Base-by-base conservation (phyloP, 2,888 invertebrate species). In the Drosophila mercatorum region DNA sequence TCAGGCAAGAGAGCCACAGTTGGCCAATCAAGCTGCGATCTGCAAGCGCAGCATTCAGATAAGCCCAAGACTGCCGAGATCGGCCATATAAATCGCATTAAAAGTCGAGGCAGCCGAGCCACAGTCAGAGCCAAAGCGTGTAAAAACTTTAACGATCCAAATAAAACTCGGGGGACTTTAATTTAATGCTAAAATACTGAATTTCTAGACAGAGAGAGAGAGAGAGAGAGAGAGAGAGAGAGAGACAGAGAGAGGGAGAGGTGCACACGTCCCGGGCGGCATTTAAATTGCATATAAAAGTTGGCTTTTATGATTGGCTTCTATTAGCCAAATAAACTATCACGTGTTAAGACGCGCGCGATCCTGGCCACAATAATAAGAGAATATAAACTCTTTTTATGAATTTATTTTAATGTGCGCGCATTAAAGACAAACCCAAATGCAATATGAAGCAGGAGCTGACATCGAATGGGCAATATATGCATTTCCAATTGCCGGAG, bases 291-390 rank as follows among this genome's bases (percentile, higher is more conserved):
- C 82, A 65, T 67, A 83, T 85, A 84, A 86, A 85, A 86, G 73
- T 71, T 79, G 81, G 75, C 81, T 86, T 85, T 86, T 81, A 84
- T 84, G 84, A 68, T 77, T 68, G 73, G 77, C 82, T 86, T 86
- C 84, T 86, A 86, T 84, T 86, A 77, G 84, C 84, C 49, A 74
- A 82, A 82, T 85, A 83, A 86, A 86, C 86, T 86, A 84, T 83
- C 66, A 86, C 72, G 84, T 82, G 83, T 77, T 86, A 72, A 84
- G 80, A 72, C 68, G 78, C 65, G 76, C 67, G 46, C 56, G 77
- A 74, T 70, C 64, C 56, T 67, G 58, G 51, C 58, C 49, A 68
- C 63, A 69, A 62, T 47, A 62, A 67, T 44, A 47, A 51, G 17
- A 14, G 40, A 62, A 40, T 53, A 52, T 61, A 61, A 71, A 66